Conservation (phyloP, 2,888 invertebrate genomes). For the Metacarcinus magister region DNA sequence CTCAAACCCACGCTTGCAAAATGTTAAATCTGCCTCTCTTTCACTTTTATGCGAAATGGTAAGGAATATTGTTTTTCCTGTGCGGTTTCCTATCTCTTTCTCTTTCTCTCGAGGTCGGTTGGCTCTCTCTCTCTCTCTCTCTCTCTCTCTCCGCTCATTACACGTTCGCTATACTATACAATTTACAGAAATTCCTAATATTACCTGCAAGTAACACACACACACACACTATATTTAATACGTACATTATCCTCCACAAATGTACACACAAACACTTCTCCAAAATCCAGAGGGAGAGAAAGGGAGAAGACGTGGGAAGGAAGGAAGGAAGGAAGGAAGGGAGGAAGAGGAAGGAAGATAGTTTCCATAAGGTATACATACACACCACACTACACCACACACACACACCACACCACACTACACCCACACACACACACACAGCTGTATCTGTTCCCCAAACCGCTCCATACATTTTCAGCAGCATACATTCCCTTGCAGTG, state of each 20-base stretch:
- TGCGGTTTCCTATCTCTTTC: background rate
- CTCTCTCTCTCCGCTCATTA: background rate
- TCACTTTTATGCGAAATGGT: no score
- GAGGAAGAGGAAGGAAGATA: background rate
- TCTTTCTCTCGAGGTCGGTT: background rate
- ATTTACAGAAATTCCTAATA: background rate
- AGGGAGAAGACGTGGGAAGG: background rate
- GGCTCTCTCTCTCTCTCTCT: constrained; percentile 17
- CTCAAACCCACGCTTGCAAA: no score
- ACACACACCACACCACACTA: background rate
- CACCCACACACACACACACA: background rate
- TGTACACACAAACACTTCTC: background rate
- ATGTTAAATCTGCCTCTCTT: no score
- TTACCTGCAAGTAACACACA: background rate
- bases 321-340: background rate
- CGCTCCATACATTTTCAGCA: background rate
- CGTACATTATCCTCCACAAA: background rate
- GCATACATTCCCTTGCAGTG: background rate
- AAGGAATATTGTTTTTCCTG: no score
- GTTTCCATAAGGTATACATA: background rate
- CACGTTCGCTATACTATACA: background rate
- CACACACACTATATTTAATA: background rate
- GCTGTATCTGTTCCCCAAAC: background rate
- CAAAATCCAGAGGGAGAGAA: background rate
- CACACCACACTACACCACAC: background rate